A percentile compares a stretch with the other conserved stretches of the same genome.
Evolutionary conservation across 2,797 vertebrate genomes (phyloP).

Genomic region (Neosilurus hyrtlii): DNA sequence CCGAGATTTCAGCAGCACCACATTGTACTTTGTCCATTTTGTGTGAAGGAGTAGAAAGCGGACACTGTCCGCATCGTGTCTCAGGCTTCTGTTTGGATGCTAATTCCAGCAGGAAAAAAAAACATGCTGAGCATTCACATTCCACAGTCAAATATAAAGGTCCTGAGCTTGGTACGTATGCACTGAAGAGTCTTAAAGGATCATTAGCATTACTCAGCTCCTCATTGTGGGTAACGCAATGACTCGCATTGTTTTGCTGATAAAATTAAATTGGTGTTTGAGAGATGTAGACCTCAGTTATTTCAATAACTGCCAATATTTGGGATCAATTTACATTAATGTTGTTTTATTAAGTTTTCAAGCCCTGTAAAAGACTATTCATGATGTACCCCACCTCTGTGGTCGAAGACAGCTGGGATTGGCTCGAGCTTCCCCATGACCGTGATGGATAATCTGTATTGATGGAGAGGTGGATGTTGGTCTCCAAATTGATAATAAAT

Average conservation of each 20-base stretch:
- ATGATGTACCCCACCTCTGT: no score
- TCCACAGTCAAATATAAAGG: not conserved
- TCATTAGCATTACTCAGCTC: not conserved
- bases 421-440: no score
- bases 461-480: no score
- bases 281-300: no score
- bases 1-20: conserved; percentile 43
- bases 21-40: not conserved
- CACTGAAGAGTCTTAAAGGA: not conserved
- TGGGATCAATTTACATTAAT: not conserved
- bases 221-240: not conserved
- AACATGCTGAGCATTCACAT: conserved; percentile 29
- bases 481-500: not conserved
- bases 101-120: not conserved
- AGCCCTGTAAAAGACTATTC: no score
- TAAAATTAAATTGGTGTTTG: not conserved
- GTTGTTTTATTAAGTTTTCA: no score
- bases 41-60: not conserved
- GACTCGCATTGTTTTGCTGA: conserved; percentile 2
- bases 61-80: not conserved
- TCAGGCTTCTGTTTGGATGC: conserved; percentile 2
- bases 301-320: no score
- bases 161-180: not conserved
- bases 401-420: no score
- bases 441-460: no score